Base-by-base conservation (phyloP, 2,113 vertebrate genomes). In the Hippocampus comes region DNA sequence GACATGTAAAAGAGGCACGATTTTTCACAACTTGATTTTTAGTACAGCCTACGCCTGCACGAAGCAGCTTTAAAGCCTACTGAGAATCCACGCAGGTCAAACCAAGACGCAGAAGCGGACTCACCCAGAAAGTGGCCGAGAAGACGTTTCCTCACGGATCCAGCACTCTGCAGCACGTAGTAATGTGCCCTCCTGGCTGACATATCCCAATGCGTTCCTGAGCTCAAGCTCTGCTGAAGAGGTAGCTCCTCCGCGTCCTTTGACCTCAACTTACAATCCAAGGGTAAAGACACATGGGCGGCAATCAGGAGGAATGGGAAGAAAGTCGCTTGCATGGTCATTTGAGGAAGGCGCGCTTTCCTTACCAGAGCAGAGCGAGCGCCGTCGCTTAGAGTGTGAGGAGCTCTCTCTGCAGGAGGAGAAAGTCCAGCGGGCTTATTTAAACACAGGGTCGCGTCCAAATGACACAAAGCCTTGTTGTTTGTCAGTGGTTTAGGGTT, bases 121-220 rank as follows among this genome's bases (percentile, higher is more conserved):
- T 93, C 87, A 97, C 96, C 95, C 78, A 94, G 91, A 78, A 91
- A 85, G 73, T 91, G 90, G 79, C 89, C 92, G n/a, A 87, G 78
- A n/a, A 91, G 81, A 1, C 74, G 73, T 2, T 91, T 92, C 0
- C 82, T 88, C 25, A 90, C 30, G 0, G 78, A 89, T 56, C 93
- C 0, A 71, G 71, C 0, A 87, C 70, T 69, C 1, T 20, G 21
- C 20, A n/a, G n/a, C 8, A 20, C 14, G 66, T 68, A 27, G 55
- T 78, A 55, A 17, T 1, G 63, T 20, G 69, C 55, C 21, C 8
- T 18, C 12, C 8, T 21, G 8, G 59, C 20, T 1, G 73, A 17
- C 3, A 42, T 1, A 5, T 27, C 61, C 23, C 14, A 43, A 2
- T 17, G 55, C 10, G 23, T 23, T n/a, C 17, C 42, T 0, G 11